These are phyloP conservation scores for Sitophilus oryzae DNA, from an alignment of 1,140 invertebrate genomes.

Conservation along the genomic window DNA sequence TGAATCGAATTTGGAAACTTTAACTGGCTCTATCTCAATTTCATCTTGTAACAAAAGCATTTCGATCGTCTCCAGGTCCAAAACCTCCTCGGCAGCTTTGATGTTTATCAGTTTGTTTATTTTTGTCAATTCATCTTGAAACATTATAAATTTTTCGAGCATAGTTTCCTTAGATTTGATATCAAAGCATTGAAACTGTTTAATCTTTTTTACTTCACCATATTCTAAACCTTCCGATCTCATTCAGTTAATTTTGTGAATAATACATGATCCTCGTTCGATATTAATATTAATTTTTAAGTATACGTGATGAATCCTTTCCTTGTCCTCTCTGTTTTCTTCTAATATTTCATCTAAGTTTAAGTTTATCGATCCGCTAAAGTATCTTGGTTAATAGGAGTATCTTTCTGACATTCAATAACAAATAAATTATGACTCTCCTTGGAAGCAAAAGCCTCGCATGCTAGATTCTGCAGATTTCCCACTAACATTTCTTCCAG, in stretches of 20 bases:
- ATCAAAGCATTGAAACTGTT: no score
- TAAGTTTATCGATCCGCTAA: no score
- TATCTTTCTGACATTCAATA: not conserved
- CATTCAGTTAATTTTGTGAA: no score
- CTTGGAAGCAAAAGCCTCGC: not conserved
- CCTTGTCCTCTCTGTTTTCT: no score
- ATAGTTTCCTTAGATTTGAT: not conserved
- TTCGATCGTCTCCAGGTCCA: not conserved
- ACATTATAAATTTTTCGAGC: not conserved
- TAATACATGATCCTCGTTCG: no score
- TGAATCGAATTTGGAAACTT: not conserved
- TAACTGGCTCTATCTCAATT: not conserved
- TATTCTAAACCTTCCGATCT: no score
- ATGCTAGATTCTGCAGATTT: not conserved
- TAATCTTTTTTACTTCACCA: no score
- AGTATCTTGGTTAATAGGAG: not conserved
- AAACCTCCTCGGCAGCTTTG: not conserved
- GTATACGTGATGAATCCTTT: no score
- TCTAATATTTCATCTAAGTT: no score
- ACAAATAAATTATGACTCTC: not conserved
- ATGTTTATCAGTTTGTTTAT: not conserved
- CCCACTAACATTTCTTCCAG: not conserved
- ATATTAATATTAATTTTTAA: no score
- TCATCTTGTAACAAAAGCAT: not conserved
- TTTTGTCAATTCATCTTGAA: not conserved